These are phyloP conservation scores for Lepidurus packardi DNA, from an alignment of 1,140 invertebrate genomes.

Conservation along the genomic window DNA sequence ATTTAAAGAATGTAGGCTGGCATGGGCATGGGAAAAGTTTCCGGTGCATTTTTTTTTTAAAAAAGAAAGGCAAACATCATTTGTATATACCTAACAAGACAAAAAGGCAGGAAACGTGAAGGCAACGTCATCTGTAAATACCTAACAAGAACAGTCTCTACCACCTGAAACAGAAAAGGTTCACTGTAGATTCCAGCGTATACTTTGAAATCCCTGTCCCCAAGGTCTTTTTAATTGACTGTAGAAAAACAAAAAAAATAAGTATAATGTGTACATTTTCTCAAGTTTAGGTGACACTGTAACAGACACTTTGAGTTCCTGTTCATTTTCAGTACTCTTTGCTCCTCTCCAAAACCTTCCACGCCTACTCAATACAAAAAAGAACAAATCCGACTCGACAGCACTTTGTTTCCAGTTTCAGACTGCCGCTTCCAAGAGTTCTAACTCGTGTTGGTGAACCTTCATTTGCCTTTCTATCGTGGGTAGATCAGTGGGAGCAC, in stretches of 20 bases:
- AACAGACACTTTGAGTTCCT: conserved; percentile 6
- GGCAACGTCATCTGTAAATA: background rate
- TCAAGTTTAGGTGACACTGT: conserved; percentile 2
- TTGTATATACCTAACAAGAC: background rate
- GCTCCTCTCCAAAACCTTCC: background rate
- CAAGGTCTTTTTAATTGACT: background rate
- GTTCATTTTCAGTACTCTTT: background rate
- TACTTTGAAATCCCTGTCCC: conserved; percentile 2
- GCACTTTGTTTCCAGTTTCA: background rate
- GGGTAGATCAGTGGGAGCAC: background rate
- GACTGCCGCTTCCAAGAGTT: background rate
- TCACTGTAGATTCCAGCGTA: background rate
- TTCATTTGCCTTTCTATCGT: background rate
- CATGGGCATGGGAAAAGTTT: background rate
- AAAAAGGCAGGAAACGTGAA: background rate
- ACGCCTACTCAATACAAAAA: background rate
- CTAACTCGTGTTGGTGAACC: background rate
- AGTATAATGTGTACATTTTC: conserved; percentile 15
- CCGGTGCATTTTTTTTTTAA: background rate
- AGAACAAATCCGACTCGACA: background rate
- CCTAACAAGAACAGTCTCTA: background rate
- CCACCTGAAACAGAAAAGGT: background rate
- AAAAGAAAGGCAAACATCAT: background rate
- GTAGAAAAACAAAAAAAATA: conserved; percentile 12
- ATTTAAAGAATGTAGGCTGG: conserved; percentile 42